Evolutionary conservation across 2,888 invertebrate species (phyloP).

Genomic region (Drosophila vallismaia): DNA sequence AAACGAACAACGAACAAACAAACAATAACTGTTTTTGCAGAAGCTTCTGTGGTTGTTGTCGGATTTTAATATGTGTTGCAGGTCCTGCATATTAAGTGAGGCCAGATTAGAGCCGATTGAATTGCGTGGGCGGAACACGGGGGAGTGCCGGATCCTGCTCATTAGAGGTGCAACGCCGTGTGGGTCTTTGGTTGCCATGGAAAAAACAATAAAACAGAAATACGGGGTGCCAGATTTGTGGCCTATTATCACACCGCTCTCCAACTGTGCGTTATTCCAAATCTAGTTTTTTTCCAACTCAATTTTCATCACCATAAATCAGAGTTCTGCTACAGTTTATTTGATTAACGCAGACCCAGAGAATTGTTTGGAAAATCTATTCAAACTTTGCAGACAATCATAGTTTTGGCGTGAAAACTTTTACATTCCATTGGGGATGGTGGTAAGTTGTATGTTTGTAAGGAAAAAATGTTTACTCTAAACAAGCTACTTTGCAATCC

Average conservation of each 20-base stretch:
- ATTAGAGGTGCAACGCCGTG: constrained; percentile 19
- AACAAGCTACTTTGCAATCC: constrained; percentile 34
- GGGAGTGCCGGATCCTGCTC: constrained; percentile 14
- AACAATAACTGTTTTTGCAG: constrained; percentile 51
- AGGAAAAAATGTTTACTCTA: not conserved
- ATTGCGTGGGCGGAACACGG: constrained; percentile 47
- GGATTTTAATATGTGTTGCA: constrained; percentile 69
- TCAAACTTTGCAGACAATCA: constrained; percentile 50
- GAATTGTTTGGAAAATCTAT: constrained; percentile 31
- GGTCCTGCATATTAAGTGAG: constrained; percentile 70
- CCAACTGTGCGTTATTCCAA: not conserved
- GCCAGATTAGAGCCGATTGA: constrained; percentile 46
- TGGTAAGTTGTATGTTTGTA: not conserved
- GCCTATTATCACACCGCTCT: constrained; percentile 9
- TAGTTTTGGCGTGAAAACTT: constrained; percentile 24
- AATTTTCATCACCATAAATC: constrained; percentile 42
- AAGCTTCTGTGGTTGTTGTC: constrained; percentile 6
- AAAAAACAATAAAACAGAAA: constrained; percentile 30
- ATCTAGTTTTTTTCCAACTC: constrained; percentile 16
- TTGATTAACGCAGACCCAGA: constrained; percentile 6
- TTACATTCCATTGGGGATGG: constrained; percentile 1
- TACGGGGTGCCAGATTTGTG: not conserved
- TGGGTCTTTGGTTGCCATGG: constrained; percentile 5
- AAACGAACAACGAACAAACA: constrained; percentile 46
- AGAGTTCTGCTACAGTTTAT: constrained; percentile 27